These are phyloP conservation scores for Eupithecia subfuscata DNA, from an alignment of 2,888 invertebrate species.

Conservation along the genomic window DNA sequence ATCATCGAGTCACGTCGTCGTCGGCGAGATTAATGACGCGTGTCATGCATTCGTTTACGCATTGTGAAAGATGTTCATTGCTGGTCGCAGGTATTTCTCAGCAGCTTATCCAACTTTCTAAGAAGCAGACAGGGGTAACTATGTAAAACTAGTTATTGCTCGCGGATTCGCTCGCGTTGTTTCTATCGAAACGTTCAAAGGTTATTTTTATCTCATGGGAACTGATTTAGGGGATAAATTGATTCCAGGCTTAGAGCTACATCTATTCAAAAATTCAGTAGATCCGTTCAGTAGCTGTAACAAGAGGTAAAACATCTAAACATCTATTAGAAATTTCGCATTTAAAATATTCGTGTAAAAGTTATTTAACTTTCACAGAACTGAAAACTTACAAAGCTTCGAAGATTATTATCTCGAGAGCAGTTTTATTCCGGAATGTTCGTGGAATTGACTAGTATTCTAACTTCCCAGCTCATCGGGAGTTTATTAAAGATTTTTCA, in stretches of 20 bases:
- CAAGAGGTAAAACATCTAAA: not conserved
- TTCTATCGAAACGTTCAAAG: too few relatives aligned
- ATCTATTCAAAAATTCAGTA: not conserved
- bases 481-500: not conserved
- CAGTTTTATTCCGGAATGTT: not conserved
- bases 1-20: constrained; percentile 66
- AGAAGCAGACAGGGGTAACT: not conserved
- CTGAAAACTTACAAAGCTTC: not conserved
- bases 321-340: not conserved
- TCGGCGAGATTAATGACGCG: constrained; percentile 67
- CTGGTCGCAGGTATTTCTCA: constrained; percentile 43
- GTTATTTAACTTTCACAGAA: not conserved
- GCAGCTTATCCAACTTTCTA: not conserved
- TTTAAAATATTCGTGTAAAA: not conserved
- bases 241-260: not conserved
- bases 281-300: too few relatives aligned
- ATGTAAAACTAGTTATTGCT: not conserved
- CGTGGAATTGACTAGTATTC: not conserved
- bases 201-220: too few relatives aligned
- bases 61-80: constrained; percentile 61
- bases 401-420: not conserved
- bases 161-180: not conserved
- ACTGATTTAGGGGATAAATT: too few relatives aligned
- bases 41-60: constrained; percentile 54
- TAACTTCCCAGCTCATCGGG: not conserved